Evolutionary conservation across 2,113 vertebrate genomes (phyloP).

Genomic region (Hassar affinis): DNA sequence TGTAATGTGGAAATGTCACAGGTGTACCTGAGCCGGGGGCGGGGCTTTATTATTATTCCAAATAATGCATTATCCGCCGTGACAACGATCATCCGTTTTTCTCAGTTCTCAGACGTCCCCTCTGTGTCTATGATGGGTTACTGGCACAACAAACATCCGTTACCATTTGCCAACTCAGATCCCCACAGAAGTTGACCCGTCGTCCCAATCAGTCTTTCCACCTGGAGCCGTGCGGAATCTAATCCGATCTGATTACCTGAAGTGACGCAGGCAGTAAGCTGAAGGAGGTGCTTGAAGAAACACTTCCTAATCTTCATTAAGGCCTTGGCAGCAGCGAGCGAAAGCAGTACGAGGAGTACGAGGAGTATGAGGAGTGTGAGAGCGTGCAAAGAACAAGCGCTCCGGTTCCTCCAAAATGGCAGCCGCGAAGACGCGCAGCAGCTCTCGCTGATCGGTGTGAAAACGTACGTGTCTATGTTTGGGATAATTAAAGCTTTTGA

Average conservation of each 20-base stretch:
- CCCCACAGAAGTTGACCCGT: conserved; percentile 11
- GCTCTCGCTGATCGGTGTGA: neutral
- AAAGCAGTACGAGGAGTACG: neutral
- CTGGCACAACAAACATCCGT: neutral
- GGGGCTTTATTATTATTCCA: neutral
- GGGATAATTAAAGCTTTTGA: conserved; percentile 24
- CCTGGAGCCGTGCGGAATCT: conserved; percentile 16
- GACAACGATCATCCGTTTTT: neutral
- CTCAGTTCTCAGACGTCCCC: neutral
- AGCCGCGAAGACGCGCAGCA: neutral
- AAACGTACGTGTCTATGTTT: neutral
- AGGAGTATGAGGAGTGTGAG: neutral
- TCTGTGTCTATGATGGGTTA: neutral
- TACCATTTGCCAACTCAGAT: neutral
- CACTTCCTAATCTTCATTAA: conserved; percentile 41
- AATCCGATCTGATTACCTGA: conserved; percentile 33
- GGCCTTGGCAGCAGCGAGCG: conserved; percentile 3
- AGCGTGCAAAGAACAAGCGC: conserved; percentile 11
- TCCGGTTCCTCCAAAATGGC: neutral
- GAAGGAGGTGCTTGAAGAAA: conserved; percentile 14
- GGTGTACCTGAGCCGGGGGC: neutral
- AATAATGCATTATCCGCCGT: neutral
- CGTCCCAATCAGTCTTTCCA: conserved; percentile 10
- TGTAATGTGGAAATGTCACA: neutral
- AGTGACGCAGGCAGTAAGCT: conserved; percentile 12